A percentile compares a stretch with the other conserved stretches of the same genome.
phyloP scores from a whole-genome alignment of 2,797 vertebrate genomes.

The Aselliscus stoliczkanus region DNA sequence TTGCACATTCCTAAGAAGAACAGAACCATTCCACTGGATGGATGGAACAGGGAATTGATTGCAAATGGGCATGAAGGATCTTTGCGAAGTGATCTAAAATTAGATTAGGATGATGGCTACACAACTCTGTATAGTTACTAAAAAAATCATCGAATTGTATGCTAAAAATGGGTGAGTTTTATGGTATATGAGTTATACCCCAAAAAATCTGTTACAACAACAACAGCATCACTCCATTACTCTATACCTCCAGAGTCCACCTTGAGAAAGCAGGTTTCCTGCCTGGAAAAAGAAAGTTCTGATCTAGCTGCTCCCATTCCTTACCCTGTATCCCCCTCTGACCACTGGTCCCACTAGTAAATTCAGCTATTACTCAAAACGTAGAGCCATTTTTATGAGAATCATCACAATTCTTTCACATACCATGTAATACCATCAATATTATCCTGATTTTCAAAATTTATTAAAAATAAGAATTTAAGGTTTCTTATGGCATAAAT shows the following conservation, averaged over 20 bases:
- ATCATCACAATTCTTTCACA: neutral
- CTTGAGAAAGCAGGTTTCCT: neutral
- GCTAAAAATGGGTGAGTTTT: neutral
- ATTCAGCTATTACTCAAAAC: neutral
- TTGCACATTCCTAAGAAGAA: neutral
- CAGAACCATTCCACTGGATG: neutral
- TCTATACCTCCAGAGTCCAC: neutral
- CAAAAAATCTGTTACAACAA: neutral
- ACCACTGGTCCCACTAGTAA: neutral
- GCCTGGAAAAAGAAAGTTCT: neutral
- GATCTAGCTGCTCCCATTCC: neutral
- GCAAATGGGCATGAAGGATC: neutral
- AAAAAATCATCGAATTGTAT: neutral
- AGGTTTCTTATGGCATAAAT: neutral
- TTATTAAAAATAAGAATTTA: neutral
- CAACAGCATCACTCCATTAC: neutral
- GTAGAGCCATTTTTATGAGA: neutral
- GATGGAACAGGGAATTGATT: neutral
- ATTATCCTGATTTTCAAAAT: neutral
- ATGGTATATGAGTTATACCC: neutral
- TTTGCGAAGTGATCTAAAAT: neutral
- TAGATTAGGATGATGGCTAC: neutral
- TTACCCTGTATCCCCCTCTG: rapidly evolving
- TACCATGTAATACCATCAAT: neutral
- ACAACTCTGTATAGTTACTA: neutral